Percentiles rank a stretch among this genome's conserved stretches.
phyloP scores from a whole-genome alignment of 2,797 vertebrate species.

The Xiphophorus birchmanni region DNA sequence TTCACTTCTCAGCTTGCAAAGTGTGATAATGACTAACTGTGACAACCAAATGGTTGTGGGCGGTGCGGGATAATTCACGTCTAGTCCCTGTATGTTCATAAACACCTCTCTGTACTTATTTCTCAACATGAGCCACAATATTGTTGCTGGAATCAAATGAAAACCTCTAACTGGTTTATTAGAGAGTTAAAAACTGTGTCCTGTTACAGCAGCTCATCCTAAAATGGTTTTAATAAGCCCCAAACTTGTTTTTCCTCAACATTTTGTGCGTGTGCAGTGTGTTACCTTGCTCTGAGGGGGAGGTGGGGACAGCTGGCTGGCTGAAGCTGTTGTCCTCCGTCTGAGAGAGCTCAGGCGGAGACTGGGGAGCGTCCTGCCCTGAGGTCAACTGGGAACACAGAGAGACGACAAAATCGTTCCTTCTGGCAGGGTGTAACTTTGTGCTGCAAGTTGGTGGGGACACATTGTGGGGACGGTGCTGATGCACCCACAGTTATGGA shows the following conservation, averaged over 20 bases:
- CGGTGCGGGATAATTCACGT: constrained; percentile 41
- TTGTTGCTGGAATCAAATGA: constrained; percentile 38
- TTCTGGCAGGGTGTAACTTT: not conserved
- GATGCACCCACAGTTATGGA: too few species aligned
- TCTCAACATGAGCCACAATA: constrained; percentile 44
- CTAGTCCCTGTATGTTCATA: constrained; percentile 29
- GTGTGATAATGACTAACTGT: constrained; percentile 74
- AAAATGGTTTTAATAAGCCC: constrained; percentile 16
- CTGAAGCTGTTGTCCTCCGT: constrained; percentile 90
- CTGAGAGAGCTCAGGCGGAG: constrained; percentile 86
- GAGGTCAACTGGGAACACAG: constrained; percentile 85
- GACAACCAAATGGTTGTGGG: constrained; percentile 70
- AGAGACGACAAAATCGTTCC: constrained; percentile 25
- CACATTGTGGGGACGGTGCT: too few species aligned
- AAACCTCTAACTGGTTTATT: constrained; percentile 33
- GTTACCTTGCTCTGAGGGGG: constrained; percentile 95
- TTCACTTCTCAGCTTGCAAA: constrained; percentile 53
- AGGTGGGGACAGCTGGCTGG: constrained; percentile 89
- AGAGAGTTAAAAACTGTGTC: constrained; percentile 37
- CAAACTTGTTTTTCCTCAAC: constrained; percentile 24
- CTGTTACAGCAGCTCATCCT: constrained; percentile 13
- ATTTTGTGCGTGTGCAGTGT: constrained; percentile 37
- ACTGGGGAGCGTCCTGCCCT: constrained; percentile 90
- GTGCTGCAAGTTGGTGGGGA: too few species aligned
- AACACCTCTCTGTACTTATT: constrained; percentile 29